phyloP scores from a whole-genome alignment of 2,113 vertebrate species.

The Ondatra zibethicus region DNA sequence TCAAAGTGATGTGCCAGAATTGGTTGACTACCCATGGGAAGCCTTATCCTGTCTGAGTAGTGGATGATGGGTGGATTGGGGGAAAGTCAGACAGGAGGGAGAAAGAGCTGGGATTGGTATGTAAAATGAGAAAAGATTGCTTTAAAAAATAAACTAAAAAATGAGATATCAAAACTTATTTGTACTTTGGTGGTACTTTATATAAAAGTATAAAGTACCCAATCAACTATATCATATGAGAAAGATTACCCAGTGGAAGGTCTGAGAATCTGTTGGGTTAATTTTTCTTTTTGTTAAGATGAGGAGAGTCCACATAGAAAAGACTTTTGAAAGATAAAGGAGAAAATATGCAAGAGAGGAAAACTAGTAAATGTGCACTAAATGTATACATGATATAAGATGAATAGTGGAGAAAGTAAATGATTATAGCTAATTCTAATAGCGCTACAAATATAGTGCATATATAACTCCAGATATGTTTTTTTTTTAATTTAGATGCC shows the following conservation, averaged over 20 bases:
- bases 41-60: too few species aligned
- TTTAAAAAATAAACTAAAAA: too few species aligned
- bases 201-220: neutral
- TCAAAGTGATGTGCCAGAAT: too few species aligned
- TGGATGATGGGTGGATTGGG: too few species aligned
- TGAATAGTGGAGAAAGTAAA: neutral
- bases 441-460: neutral
- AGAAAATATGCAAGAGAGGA: neutral
- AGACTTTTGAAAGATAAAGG: neutral
- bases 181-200: too few species aligned
- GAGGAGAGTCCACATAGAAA: neutral
- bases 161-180: too few species aligned
- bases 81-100: too few species aligned
- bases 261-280: neutral
- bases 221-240: fast-evolving
- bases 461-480: too few species aligned
- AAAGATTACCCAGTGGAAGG: neutral
- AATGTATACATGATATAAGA: neutral
- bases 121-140: too few species aligned
- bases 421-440: neutral
- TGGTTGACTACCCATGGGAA: too few species aligned
- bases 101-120: too few species aligned
- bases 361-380: neutral
- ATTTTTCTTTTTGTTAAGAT: neutral
- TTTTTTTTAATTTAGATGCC: neutral